Evolutionary conservation across 2,113 vertebrate species (phyloP), one percentile per base, ranked within the genome.

Genomic region (Antigone vipio): DNA sequence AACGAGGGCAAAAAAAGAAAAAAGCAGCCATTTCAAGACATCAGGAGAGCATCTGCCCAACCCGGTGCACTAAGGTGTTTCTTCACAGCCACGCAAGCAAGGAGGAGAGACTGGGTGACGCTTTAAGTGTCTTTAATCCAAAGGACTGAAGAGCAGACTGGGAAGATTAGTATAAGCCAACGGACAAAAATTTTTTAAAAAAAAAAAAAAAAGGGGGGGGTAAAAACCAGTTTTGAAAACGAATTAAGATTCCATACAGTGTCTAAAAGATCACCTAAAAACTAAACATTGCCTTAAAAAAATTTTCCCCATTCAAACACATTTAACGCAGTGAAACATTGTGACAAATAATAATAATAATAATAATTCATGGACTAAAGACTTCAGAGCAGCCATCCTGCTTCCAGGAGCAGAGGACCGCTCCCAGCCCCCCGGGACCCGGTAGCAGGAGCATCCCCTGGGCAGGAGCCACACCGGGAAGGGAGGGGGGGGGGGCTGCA

Each of bases 121-220:
- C 85, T 40, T 71, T 91, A 88, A 91, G 89, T 96, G 94, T 98
- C 95, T 99, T 99, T 99, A 99, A 98, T 99, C 98, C 97, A 98
- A 98, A 98, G 95, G 92, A 92, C 89, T 88, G 97, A 97, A 96
- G 98, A 98, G 98, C 98, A 98, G 98, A 98, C 91, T 2, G 52
- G 96, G 89, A 95, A 97, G 85, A 97, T 98, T 98, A 97, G 96
- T 98, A 98, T 76, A 96, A 97, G 98, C 98, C 97, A 97, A 98
- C 96, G 96, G 97, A 98, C 94, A 96, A 89, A 79, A 73, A 49
- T 44, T 38, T 38, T 26, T 71, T 64, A 19, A 17, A 47, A 66
- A 95, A 83, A 74, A 18, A 67, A 78, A 76, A 95, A 82, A 38
- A 9, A 9, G 38, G 15, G 55, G 26, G 24, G n/a, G 95, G 81